phyloP scores from a whole-genome alignment of 2,888 invertebrate genomes.

The Mythimna vitellina region DNA sequence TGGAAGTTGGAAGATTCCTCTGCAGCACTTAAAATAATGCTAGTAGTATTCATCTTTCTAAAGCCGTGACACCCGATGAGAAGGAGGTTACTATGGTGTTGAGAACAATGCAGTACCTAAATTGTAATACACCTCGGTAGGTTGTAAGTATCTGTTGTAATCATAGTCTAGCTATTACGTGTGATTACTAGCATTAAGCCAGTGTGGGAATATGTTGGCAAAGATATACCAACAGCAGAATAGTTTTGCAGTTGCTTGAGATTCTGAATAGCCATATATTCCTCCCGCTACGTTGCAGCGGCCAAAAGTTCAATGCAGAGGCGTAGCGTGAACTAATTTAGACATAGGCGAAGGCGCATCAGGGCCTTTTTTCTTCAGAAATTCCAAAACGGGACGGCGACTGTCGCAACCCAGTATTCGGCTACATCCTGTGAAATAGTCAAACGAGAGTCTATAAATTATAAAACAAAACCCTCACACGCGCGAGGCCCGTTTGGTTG shows the following conservation, averaged over 20 bases:
- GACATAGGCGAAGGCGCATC: too few relatives aligned
- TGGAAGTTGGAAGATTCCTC: too few relatives aligned
- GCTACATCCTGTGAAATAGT: too few relatives aligned
- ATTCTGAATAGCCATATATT: background rate
- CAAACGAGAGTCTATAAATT: too few relatives aligned
- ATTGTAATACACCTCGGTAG: background rate
- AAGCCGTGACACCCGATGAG: constrained; percentile 5
- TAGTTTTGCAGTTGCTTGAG: background rate
- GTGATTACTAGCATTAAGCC: background rate
- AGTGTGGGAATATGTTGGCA: constrained; percentile 6
- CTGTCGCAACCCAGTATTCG: too few relatives aligned
- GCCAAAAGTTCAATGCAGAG: background rate
- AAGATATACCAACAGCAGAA: background rate
- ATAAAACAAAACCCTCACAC: too few relatives aligned
- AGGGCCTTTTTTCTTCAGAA: too few relatives aligned
- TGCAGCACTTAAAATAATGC: background rate
- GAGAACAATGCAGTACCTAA: constrained; percentile 13
- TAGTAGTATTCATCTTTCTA: background rate
- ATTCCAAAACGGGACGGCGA: too few relatives aligned
- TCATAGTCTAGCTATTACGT: background rate
- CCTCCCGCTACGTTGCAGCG: too few relatives aligned
- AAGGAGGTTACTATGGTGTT: constrained; percentile 12
- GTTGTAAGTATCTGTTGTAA: constrained; percentile 16
- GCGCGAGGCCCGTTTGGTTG: too few relatives aligned
- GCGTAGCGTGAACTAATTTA: too few relatives aligned